phyloP scores from a whole-genome alignment of 2,113 vertebrate genomes.

The Marmota flaviventris region DNA sequence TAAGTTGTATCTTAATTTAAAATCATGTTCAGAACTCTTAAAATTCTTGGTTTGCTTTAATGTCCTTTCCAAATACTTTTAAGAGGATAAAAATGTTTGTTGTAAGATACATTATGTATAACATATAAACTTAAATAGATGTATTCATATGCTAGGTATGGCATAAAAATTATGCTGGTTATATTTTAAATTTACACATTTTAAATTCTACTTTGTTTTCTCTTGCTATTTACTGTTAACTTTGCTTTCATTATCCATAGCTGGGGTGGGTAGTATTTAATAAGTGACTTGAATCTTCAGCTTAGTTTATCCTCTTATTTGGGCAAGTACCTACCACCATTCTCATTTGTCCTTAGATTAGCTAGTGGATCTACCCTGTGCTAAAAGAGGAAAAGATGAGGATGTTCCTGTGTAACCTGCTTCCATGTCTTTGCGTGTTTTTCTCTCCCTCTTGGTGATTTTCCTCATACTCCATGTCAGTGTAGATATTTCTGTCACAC shows the following conservation, averaged over 20 bases:
- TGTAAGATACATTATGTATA: constrained; percentile 32
- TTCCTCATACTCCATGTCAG: neutral
- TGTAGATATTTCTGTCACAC: neutral
- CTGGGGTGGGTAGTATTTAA: neutral
- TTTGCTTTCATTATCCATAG: constrained; percentile 10
- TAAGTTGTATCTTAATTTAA: constrained; percentile 49
- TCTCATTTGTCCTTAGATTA: neutral
- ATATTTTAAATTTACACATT: constrained; percentile 42
- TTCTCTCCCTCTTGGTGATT: neutral
- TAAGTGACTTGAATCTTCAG: constrained; percentile 22
- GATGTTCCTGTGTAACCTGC: neutral
- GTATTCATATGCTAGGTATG: neutral
- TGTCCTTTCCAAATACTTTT: constrained; percentile 48
- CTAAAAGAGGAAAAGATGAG: neutral
- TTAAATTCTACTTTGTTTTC: constrained; percentile 1
- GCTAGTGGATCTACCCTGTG: neutral
- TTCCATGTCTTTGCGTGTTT: neutral
- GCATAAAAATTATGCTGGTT: neutral
- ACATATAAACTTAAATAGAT: constrained; percentile 34
- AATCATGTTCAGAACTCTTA: constrained; percentile 43
- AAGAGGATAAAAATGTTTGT: constrained; percentile 46
- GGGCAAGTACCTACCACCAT: neutral
- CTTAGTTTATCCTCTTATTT: constrained; percentile 47
- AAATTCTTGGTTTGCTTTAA: constrained; percentile 51
- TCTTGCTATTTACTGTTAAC: neutral